A percentile compares a stretch with the other conserved stretches of the same genome.
Evolutionary conservation across 92 coral and sea anemone species (phyloP).

Genomic region (Zoanthus gigantus): DNA sequence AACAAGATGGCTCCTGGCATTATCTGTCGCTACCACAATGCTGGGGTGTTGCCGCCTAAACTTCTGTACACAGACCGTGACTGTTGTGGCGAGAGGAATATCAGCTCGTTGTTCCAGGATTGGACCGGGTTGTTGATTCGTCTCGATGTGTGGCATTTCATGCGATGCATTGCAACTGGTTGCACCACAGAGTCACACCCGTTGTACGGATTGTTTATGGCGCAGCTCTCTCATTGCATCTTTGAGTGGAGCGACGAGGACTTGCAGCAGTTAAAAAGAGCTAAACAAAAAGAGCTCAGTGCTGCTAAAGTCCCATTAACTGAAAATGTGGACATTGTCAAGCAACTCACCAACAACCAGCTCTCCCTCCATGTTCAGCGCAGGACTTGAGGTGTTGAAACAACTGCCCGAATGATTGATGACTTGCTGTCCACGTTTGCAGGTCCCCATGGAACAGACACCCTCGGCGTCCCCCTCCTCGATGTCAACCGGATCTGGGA

Average conservation of each 20-base stretch:
- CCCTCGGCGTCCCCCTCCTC: conserved; percentile 69
- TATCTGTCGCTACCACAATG: conserved; percentile 10
- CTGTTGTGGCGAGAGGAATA: conserved; percentile 51
- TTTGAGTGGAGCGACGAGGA: conserved; percentile 70
- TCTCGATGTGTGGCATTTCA: conserved; percentile 43
- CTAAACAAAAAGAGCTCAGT: conserved; percentile 35
- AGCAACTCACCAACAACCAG: conserved; percentile 48
- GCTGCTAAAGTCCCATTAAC: conserved; percentile 5
- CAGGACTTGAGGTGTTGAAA: conserved; percentile 61
- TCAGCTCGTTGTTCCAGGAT: conserved; percentile 27
- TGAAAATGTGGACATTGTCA: conserved; percentile 53
- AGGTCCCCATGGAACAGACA: conserved; percentile 73
- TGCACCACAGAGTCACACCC: conserved; percentile 51
- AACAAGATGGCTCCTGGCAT: conserved; percentile 28
- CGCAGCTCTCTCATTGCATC: conserved; percentile 37
- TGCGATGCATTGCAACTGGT: conserved; percentile 30
- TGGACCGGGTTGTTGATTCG: conserved; percentile 37
- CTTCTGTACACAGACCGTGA: conserved; percentile 53
- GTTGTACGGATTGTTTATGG: conserved; percentile 42
- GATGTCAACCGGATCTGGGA: conserved; percentile 56
- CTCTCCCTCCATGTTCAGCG: conserved; percentile 57
- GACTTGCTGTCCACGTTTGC: conserved; percentile 49
- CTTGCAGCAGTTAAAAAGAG: conserved; percentile 38
- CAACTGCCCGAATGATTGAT: conserved; percentile 49
- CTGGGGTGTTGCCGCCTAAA: conserved; percentile 16